Conservation (phyloP, 2,797 vertebrate genomes). For the Caiman crocodilus region DNA sequence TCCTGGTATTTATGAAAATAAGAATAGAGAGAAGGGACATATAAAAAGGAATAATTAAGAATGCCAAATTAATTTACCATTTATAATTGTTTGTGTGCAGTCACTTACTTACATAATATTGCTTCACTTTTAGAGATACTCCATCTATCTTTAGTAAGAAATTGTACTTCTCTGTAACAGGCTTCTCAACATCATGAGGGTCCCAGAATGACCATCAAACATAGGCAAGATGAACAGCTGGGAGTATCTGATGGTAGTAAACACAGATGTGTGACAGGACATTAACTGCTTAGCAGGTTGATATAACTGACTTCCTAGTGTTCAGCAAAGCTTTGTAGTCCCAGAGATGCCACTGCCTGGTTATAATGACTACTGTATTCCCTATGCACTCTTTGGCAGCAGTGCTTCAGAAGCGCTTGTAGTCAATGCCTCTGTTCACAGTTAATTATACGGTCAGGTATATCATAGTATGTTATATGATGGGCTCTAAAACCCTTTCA, state of each 20-base stretch:
- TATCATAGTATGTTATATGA: not conserved
- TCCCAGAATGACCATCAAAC: constrained; percentile 26
- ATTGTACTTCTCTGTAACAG: constrained; percentile 17
- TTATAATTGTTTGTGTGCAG: not conserved
- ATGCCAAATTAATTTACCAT: constrained; percentile 39
- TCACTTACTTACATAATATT: constrained; percentile 28
- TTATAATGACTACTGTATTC: not conserved
- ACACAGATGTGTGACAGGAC: constrained; percentile 47
- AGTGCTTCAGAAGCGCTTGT: not conserved
- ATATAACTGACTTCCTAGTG: not conserved
- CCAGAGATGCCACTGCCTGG: not conserved
- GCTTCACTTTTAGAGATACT: constrained; percentile 2
- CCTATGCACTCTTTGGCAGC: not conserved
- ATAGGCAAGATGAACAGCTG: constrained; percentile 8
- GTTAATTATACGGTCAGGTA: constrained; percentile 24
- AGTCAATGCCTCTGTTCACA: not conserved
- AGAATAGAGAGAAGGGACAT: not conserved
- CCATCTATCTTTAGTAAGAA: constrained; percentile 10
- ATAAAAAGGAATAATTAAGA: constrained; percentile 16
- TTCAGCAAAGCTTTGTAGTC: constrained; percentile 10
- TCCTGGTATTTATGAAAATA: not conserved
- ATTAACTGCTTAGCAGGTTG: constrained; percentile 42
- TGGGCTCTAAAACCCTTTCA: not conserved
- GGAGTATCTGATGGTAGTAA: constrained; percentile 2
- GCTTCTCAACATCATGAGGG: rapidly evolving